Percentiles rank a stretch among this genome's conserved stretches.
Conservation (phyloP, 2,797 vertebrate species). For the Hozukius guyotensis region DNA sequence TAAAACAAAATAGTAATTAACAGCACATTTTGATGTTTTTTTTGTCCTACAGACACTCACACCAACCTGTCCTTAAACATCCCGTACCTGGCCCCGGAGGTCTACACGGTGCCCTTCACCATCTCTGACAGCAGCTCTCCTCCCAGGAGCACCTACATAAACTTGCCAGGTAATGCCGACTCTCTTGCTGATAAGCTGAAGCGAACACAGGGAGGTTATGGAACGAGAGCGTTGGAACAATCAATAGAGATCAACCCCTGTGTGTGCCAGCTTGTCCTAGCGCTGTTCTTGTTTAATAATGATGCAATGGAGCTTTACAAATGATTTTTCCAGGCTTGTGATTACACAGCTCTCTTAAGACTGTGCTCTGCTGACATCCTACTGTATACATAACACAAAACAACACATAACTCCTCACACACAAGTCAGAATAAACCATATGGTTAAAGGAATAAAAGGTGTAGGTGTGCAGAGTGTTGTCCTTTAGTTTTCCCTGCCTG, state of each 20-base stretch:
- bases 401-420: not conserved
- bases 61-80: slow-evolving; percentile 87
- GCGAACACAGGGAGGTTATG: not conserved
- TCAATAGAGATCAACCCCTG: slow-evolving; percentile 49
- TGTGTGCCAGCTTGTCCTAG: slow-evolving; percentile 36
- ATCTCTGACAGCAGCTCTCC: slow-evolving; percentile 85
- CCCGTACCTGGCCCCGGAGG: slow-evolving; percentile 82
- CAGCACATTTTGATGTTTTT: not conserved
- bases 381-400: not conserved
- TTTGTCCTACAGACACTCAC: slow-evolving; percentile 80
- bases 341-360: slow-evolving; percentile 45
- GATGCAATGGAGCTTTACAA: slow-evolving; percentile 33
- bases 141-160: slow-evolving; percentile 85
- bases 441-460: not conserved
- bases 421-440: not conserved
- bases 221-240: slow-evolving; percentile 47
- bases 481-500: not conserved
- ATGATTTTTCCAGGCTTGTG: slow-evolving; percentile 56
- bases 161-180: slow-evolving; percentile 80
- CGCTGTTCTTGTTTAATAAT: slow-evolving; percentile 52
- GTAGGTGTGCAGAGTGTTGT: not conserved
- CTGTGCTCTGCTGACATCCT: slow-evolving; percentile 5
- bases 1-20: not conserved
- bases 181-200: slow-evolving; percentile 21
- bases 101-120: slow-evolving; percentile 84